Evolutionary conservation across 2,797 vertebrate species (phyloP).

Genomic region (Gambusia yucatana): DNA sequence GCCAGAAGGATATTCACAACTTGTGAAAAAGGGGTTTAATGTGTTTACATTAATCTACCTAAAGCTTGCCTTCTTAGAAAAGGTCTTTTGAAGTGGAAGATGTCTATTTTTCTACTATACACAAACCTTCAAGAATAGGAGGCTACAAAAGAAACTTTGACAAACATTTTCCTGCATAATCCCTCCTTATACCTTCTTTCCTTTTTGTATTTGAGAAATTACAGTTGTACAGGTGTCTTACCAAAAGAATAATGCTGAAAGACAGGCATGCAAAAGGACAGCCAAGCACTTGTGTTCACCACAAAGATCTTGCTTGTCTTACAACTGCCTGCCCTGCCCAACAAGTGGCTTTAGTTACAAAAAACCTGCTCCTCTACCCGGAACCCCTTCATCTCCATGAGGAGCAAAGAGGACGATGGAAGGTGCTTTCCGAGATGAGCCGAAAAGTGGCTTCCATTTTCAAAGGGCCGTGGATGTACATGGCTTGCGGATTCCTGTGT

Average conservation of each 20-base stretch:
- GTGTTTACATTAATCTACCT: neutral
- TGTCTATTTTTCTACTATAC: slow-evolving; percentile 41
- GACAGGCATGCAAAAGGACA: slow-evolving; percentile 79
- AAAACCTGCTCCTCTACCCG: slow-evolving; percentile 66
- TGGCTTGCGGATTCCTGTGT: slow-evolving; percentile 69
- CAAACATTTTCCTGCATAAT: slow-evolving; percentile 54
- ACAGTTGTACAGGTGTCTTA: slow-evolving; percentile 79
- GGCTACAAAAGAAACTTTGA: slow-evolving; percentile 37
- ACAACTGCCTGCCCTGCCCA: slow-evolving; percentile 74
- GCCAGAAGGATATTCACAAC: neutral
- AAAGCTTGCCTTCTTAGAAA: slow-evolving; percentile 23
- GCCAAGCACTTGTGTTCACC: slow-evolving; percentile 81
- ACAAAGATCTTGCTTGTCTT: slow-evolving; percentile 85
- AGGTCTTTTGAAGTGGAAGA: slow-evolving; percentile 18
- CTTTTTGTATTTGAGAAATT: slow-evolving; percentile 76
- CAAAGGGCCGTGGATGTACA: slow-evolving; percentile 71
- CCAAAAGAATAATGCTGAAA: slow-evolving; percentile 69
- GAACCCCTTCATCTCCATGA: slow-evolving; percentile 71
- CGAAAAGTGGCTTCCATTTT: slow-evolving; percentile 67
- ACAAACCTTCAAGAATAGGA: slow-evolving; percentile 34
- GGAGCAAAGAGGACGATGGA: slow-evolving; percentile 71
- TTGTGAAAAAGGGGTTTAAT: neutral
- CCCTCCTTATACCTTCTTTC: slow-evolving; percentile 30
- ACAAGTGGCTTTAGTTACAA: slow-evolving; percentile 80
- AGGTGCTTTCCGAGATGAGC: slow-evolving; percentile 75